A percentile compares a stretch with the other conserved stretches of the same genome.
phyloP scores from a whole-genome alignment of 2,113 vertebrate genomes.

The Muntiacus muntjak region DNA sequence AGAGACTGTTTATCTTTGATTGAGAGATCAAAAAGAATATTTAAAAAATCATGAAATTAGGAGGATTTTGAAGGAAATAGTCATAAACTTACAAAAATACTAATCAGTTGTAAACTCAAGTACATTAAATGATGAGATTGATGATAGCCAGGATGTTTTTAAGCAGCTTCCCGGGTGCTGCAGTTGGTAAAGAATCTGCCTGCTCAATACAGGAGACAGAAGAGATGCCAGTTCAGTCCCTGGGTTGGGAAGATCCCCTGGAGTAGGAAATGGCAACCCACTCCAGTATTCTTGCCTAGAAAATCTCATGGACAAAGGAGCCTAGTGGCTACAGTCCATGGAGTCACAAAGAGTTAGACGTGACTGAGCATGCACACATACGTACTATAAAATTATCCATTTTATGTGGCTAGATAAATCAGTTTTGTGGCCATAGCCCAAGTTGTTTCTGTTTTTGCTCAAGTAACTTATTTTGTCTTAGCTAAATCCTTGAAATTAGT shows the following conservation, averaged over 20 bases:
- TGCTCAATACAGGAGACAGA: background rate
- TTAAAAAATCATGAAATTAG: background rate
- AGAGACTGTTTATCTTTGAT: background rate
- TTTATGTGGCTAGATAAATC: background rate
- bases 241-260: background rate
- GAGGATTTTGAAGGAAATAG: background rate
- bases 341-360: background rate
- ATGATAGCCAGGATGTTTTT: background rate
- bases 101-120: background rate
- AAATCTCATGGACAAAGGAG: background rate
- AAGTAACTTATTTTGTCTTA: background rate
- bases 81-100: background rate
- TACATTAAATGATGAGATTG: background rate
- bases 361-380: background rate
- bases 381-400: background rate
- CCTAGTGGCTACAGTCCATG: background rate
- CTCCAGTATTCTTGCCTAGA: background rate
- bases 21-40: background rate
- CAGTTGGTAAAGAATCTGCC: background rate
- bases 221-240: background rate
- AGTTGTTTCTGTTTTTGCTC: background rate
- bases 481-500: background rate
- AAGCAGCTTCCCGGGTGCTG: background rate
- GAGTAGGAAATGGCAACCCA: background rate
- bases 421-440: background rate